These are phyloP conservation scores for Drosophila anomalipes DNA, from an alignment of 2,888 invertebrate species.

Conservation along the genomic window DNA sequence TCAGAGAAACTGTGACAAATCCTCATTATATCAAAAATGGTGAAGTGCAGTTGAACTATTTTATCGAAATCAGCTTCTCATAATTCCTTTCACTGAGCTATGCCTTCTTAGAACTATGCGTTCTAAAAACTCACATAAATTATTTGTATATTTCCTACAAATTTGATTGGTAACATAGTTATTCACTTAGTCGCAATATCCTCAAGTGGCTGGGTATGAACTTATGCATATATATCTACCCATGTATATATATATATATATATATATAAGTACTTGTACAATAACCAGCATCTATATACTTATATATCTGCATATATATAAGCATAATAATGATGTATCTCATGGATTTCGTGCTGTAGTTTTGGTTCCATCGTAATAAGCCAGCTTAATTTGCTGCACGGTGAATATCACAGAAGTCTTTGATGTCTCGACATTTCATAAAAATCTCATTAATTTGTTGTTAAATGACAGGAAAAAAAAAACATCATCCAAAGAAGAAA, in stretches of 20 bases:
- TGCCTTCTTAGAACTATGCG: neutral
- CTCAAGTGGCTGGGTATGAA: neutral
- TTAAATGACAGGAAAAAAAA: slow-evolving; percentile 34
- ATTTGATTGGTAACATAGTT: neutral
- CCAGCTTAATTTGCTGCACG: slow-evolving; percentile 64
- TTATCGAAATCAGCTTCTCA: neutral
- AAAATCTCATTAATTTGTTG: slow-evolving; percentile 67
- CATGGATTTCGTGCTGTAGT: slow-evolving; percentile 29
- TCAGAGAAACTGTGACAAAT: neutral
- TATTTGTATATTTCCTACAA: neutral
- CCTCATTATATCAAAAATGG: neutral
- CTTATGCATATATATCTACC: slow-evolving; percentile 1
- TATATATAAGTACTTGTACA: neutral
- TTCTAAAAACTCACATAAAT: neutral
- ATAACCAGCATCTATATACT: neutral
- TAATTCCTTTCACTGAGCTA: neutral
- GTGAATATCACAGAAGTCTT: slow-evolving; percentile 41
- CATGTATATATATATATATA: neutral
- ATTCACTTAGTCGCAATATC: neutral
- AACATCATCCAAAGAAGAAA: neutral
- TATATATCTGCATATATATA: neutral
- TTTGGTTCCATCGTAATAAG: slow-evolving; percentile 52
- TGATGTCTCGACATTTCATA: slow-evolving; percentile 61
- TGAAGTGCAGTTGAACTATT: too few species aligned
- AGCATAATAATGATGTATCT: slow-evolving; percentile 11